Evolutionary conservation across 2,888 invertebrate genomes (phyloP).

Genomic region (Hemicrepidius hirtus): DNA sequence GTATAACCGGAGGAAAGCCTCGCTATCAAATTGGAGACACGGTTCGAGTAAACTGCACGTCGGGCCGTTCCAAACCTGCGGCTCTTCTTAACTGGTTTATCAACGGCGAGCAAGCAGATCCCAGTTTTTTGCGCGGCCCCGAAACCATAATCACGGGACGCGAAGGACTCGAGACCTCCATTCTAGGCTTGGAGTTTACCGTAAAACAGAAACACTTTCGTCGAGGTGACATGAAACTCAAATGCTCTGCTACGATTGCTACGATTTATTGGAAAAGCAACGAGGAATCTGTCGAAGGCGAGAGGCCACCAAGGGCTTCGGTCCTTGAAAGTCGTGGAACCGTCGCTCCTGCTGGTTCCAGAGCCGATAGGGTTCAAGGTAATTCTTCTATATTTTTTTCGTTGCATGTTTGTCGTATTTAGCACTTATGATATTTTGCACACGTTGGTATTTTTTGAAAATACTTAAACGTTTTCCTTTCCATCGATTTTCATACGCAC

Average conservation of each 20-base stretch:
- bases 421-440: constrained; percentile 19
- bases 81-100: constrained; percentile 91
- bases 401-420: constrained; percentile 29
- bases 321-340: constrained; percentile 86
- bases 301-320: constrained; percentile 83
- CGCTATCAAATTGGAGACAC: constrained; percentile 89
- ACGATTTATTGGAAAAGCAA: constrained; percentile 91
- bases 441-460: not conserved
- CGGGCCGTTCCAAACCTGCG: constrained; percentile 87
- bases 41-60: constrained; percentile 90
- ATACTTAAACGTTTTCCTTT: not conserved
- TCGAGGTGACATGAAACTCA: constrained; percentile 89
- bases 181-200: constrained; percentile 86
- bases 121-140: constrained; percentile 72
- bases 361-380: constrained; percentile 86
- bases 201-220: constrained; percentile 88
- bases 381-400: constrained; percentile 52
- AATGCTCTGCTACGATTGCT: constrained; percentile 91
- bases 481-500: not conserved
- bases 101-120: constrained; percentile 83
- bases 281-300: constrained; percentile 90
- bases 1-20: constrained; percentile 85
- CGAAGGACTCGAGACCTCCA: constrained; percentile 85
- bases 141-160: constrained; percentile 75
- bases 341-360: constrained; percentile 75